These are phyloP conservation scores for Limnothrissa miodon DNA, from an alignment of 2,113 vertebrate species.

Conservation along the genomic window DNA sequence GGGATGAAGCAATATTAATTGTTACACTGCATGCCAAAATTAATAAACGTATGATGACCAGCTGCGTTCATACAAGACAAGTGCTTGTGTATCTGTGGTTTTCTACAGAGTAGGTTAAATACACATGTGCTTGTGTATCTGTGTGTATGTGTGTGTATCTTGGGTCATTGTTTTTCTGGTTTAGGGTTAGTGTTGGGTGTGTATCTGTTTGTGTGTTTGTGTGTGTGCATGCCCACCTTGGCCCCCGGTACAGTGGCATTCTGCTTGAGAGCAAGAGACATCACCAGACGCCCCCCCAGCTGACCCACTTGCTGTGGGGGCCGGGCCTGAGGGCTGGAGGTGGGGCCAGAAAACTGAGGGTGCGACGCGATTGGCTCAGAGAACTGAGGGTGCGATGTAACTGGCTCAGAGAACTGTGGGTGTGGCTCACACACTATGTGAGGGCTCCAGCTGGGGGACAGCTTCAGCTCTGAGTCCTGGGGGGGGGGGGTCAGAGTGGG, in stretches of 20 bases:
- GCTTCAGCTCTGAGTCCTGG: constrained; percentile 92
- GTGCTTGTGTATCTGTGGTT: too few relatives aligned
- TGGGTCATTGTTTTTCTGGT: too few relatives aligned
- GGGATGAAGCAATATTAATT: too few relatives aligned
- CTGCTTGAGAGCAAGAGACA: constrained; percentile 91
- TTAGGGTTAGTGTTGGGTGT: too few relatives aligned
- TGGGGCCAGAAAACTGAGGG: constrained; percentile 85
- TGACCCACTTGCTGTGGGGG: constrained; percentile 89
- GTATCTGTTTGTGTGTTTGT: too few relatives aligned
- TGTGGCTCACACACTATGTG: constrained; percentile 96
- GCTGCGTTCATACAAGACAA: too few relatives aligned
- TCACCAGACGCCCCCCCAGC: constrained; percentile 81
- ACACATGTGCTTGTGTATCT: too few relatives aligned
- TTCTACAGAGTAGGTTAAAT: too few relatives aligned
- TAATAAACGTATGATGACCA: too few relatives aligned
- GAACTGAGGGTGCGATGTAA: constrained; percentile 80
- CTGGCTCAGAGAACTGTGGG: constrained; percentile 83
- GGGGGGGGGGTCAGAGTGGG: constrained; percentile 34
- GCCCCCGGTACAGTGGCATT: constrained; percentile 91
- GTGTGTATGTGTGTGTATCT: too few relatives aligned
- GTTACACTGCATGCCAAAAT: too few relatives aligned
- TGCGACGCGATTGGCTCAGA: constrained; percentile 69
- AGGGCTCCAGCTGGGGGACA: constrained; percentile 98
- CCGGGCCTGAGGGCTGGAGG: constrained; percentile 78
- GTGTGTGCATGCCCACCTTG: constrained; percentile 69